Percentiles rank a stretch among this genome's conserved stretches.
Conservation (phyloP, 2,888 invertebrate species). For the Oxystoma pomonae region DNA sequence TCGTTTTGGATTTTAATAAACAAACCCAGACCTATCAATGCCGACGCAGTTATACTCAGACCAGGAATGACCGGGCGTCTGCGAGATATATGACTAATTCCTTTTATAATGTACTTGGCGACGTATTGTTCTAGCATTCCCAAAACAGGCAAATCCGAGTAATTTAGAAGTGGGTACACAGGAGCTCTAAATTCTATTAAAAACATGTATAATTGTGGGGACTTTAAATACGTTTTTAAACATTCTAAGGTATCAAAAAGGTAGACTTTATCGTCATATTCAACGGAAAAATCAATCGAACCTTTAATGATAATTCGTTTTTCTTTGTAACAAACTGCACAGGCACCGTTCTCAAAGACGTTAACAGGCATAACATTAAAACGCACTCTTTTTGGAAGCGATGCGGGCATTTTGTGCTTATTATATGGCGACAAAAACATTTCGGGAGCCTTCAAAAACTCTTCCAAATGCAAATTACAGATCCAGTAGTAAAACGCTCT, state of each 20-base stretch:
- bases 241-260: conserved; percentile 55
- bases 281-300: conserved; percentile 46
- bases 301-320: conserved; percentile 52
- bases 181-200: conserved; percentile 44
- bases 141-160: conserved; percentile 53
- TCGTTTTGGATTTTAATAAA: conserved; percentile 55
- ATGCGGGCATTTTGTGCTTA: conserved; percentile 44
- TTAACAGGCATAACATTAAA: conserved; percentile 28
- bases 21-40: conserved; percentile 53
- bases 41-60: conserved; percentile 51
- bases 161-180: conserved; percentile 46
- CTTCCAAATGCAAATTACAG: conserved; percentile 53
- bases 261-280: conserved; percentile 52
- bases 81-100: conserved; percentile 52
- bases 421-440: conserved; percentile 45
- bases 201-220: conserved; percentile 50
- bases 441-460: conserved; percentile 49
- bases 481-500: conserved; percentile 57
- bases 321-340: conserved; percentile 59
- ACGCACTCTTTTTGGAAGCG: conserved; percentile 47
- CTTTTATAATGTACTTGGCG: conserved; percentile 52
- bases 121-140: conserved; percentile 61
- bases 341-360: conserved; percentile 55
- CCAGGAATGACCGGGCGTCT: conserved; percentile 60
- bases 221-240: conserved; percentile 51